phyloP scores from a whole-genome alignment of 35 echinoderm and acorn worm genomes.

The Diadema setosum region DNA sequence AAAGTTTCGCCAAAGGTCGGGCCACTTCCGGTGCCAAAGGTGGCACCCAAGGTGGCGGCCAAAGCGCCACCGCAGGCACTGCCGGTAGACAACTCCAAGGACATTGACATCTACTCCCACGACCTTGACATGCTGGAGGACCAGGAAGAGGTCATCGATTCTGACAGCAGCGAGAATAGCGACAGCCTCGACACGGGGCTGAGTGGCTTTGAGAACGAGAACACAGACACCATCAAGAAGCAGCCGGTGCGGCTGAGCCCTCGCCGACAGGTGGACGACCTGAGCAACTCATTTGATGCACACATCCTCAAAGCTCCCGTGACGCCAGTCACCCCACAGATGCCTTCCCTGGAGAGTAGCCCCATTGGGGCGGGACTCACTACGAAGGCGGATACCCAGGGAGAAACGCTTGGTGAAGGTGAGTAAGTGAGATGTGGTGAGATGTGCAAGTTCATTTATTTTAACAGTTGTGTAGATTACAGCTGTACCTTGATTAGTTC shows the following conservation, averaged over 20 bases:
- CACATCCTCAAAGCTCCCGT: not conserved
- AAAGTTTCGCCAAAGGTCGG: no score
- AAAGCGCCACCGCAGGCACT: not conserved
- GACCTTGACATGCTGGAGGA: constrained; percentile 81
- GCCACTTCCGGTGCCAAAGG: not conserved
- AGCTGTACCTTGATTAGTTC: no score
- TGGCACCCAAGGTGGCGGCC: not conserved
- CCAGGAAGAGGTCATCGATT: constrained; percentile 41
- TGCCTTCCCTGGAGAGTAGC: no score
- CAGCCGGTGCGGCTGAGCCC: constrained; percentile 69
- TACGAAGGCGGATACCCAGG: no score
- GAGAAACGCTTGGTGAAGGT: no score
- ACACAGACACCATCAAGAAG: constrained; percentile 99
- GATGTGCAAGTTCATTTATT: no score
- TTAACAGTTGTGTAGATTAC: no score
- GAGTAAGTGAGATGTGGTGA: no score
- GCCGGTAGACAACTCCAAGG: constrained; percentile 41
- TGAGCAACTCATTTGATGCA: not conserved
- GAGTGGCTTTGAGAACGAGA: constrained; percentile 95
- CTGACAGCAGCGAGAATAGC: constrained; percentile 71
- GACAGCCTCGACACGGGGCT: constrained; percentile 64
- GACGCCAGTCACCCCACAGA: not conserved
- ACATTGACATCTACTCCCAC: constrained; percentile 87
- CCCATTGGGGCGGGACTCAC: no score
- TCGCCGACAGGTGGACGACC: not conserved